These are phyloP conservation scores for Aphelinus certus DNA, from an alignment of 1,140 invertebrate genomes.

Conservation along the genomic window DNA sequence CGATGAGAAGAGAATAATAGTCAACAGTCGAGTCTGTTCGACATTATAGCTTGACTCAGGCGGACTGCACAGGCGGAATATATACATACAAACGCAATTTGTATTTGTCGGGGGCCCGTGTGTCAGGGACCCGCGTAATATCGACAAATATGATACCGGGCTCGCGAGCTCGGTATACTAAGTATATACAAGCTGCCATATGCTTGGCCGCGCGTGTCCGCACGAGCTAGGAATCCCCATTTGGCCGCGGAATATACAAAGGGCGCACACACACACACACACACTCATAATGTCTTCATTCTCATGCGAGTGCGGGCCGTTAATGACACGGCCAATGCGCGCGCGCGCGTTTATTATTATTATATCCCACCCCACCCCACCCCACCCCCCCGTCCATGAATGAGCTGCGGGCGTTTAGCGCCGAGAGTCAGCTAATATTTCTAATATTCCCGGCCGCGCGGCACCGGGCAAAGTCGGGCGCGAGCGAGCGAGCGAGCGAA, in stretches of 20 bases:
- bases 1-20: no score
- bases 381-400: conserved; percentile 18
- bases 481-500: background rate
- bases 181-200: conserved; percentile 21
- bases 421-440: conserved; percentile 21
- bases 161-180: background rate
- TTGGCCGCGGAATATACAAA: background rate
- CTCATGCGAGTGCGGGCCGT: conserved; percentile 25
- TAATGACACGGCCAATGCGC: conserved; percentile 28
- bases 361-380: background rate
- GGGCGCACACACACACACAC: background rate
- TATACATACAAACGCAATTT: background rate
- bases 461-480: background rate
- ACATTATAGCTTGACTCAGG: background rate
- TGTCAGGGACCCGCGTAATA: conserved; percentile 13
- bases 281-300: conserved; percentile 35
- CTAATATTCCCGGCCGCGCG: conserved; percentile 12
- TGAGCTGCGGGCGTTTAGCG: conserved; percentile 18
- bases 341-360: conserved; percentile 40
- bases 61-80: background rate
- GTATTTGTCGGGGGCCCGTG: background rate
- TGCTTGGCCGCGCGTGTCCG: conserved; percentile 11
- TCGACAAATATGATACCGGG: conserved; percentile 17
- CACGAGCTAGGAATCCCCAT: conserved; percentile 25
- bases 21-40: no score